A percentile compares a stretch with the other conserved stretches of the same genome.
phyloP scores from a whole-genome alignment of 1,140 invertebrate species.

The Leptinotarsa defecta region DNA sequence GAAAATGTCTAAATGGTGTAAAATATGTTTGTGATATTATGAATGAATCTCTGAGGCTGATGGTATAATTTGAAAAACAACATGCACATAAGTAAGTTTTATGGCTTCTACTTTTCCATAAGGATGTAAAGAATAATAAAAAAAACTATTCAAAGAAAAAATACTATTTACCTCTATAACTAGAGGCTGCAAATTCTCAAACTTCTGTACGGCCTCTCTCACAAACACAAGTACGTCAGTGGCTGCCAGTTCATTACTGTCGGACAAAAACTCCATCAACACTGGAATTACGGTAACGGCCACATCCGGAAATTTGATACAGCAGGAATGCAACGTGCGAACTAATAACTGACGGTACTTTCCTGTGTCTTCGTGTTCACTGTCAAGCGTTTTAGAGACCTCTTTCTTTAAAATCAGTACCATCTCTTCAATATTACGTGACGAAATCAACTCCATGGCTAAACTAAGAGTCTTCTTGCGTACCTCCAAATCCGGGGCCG shows the following conservation, averaged over 20 bases:
- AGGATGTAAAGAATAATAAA: no score
- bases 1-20: no score
- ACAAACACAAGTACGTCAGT: constrained; percentile 94
- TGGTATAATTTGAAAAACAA: no score
- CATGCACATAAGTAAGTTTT: no score
- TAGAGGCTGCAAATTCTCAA: constrained; percentile 77
- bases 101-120: no score
- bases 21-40: no score
- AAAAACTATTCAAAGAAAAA: no score
- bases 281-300: constrained; percentile 92
- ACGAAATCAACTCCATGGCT: constrained; percentile 91
- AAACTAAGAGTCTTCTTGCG: constrained; percentile 85
- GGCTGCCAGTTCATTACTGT: constrained; percentile 92
- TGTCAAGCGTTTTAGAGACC: constrained; percentile 87
- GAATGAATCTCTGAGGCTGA: no score
- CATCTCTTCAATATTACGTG: constrained; percentile 95
- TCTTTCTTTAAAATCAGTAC: constrained; percentile 94
- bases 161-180: constrained; percentile 71
- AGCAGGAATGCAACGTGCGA: constrained; percentile 91
- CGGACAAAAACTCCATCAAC: constrained; percentile 93
- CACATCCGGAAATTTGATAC: constrained; percentile 98
- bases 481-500: constrained; percentile 84
- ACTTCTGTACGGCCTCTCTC: constrained; percentile 91
- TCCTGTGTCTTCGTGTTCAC: constrained; percentile 93
- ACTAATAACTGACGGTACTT: constrained; percentile 96